Conservation (phyloP, 1,140 invertebrate species). For the Drosophila pruinosa region DNA sequence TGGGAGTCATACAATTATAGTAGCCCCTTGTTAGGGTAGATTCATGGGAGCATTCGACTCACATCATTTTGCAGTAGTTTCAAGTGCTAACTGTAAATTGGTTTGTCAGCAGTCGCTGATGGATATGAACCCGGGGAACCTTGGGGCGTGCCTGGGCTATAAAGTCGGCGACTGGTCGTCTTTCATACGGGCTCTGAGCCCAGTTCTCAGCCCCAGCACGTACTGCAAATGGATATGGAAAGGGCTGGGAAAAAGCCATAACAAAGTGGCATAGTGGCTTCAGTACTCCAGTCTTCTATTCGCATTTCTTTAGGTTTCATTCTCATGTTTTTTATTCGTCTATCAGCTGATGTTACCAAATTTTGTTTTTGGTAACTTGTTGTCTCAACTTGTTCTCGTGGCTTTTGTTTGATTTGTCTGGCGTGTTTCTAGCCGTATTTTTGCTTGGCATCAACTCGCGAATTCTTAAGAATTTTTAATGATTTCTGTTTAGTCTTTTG, state of each 20-base stretch:
- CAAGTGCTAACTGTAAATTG: slow-evolving; percentile 8
- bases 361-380: slow-evolving; percentile 8
- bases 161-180: neutral
- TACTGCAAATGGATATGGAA: neutral
- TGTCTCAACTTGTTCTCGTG: slow-evolving; percentile 25
- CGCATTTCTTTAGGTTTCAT: neutral
- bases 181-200: neutral
- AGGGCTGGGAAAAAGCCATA: neutral
- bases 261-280: neutral
- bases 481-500: slow-evolving; percentile 28
- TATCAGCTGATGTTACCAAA: slow-evolving; percentile 36
- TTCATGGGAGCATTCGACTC: neutral
- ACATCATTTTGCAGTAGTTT: neutral
- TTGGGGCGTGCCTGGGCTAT: slow-evolving; percentile 9
- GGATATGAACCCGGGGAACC: slow-evolving; percentile 10
- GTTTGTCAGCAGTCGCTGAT: slow-evolving; percentile 18
- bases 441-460: slow-evolving; percentile 44
- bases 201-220: neutral
- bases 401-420: slow-evolving; percentile 17
- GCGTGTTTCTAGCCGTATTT: slow-evolving; percentile 22
- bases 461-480: slow-evolving; percentile 56
- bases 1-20: neutral
- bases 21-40: neutral
- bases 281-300: neutral
- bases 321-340: slow-evolving; percentile 11